These are phyloP conservation scores for Ptychoptera contaminata DNA, from an alignment of 2,888 invertebrate genomes.

Conservation along the genomic window DNA sequence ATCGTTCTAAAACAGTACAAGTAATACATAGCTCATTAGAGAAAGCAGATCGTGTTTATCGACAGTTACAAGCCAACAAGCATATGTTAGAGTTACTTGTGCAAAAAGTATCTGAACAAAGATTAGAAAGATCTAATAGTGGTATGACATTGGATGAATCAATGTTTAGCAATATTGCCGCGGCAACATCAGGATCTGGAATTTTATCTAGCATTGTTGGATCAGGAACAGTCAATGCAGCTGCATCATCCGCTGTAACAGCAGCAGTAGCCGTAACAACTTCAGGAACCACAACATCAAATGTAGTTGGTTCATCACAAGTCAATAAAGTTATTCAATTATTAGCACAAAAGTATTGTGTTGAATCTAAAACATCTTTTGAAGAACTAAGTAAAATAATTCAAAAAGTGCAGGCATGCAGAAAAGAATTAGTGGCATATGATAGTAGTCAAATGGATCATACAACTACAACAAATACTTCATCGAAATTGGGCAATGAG, in stretches of 20 bases:
- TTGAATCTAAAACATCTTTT: slow-evolving; percentile 85
- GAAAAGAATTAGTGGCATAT: slow-evolving; percentile 78
- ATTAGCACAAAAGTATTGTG: slow-evolving; percentile 87
- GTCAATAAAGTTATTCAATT: slow-evolving; percentile 89
- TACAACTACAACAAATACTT: slow-evolving; percentile 16
- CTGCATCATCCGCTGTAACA: too few species aligned
- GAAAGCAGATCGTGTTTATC: slow-evolving; percentile 87
- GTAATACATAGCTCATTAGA: slow-evolving; percentile 82
- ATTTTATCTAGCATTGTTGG: slow-evolving; percentile 29
- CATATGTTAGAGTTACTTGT: slow-evolving; percentile 75
- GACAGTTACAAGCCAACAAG: slow-evolving; percentile 78
- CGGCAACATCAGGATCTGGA: slow-evolving; percentile 22
- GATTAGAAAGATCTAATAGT: slow-evolving; percentile 40
- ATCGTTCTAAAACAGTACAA: slow-evolving; percentile 84
- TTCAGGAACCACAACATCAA: slow-evolving; percentile 19
- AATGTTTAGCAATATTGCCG: slow-evolving; percentile 22
- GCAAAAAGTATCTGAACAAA: slow-evolving; percentile 76
- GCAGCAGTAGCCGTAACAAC: too few species aligned
- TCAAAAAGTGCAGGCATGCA: slow-evolving; percentile 80
- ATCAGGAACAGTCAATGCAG: slow-evolving; percentile 15
- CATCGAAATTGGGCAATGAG: slow-evolving; percentile 14
- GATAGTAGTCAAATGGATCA: slow-evolving; percentile 67
- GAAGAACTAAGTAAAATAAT: slow-evolving; percentile 85
- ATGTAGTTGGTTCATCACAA: slow-evolving; percentile 38
- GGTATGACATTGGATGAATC: slow-evolving; percentile 28